phyloP scores from a whole-genome alignment of 2,113 vertebrate genomes.

The Gymnorhina tibicen region DNA sequence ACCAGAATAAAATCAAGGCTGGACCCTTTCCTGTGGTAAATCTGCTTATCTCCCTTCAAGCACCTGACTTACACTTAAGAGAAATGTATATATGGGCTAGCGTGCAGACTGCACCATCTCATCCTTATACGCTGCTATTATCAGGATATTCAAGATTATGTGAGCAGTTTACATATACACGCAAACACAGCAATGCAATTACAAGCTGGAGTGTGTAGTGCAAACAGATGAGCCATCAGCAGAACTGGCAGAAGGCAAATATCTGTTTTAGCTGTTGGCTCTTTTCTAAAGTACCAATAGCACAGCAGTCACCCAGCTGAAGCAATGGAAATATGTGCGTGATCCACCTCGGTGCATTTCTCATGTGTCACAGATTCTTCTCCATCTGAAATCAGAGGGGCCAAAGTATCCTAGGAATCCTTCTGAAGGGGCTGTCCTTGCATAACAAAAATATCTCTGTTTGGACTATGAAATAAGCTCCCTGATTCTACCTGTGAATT shows the following conservation, averaged over 20 bases:
- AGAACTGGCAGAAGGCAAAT: slow-evolving; percentile 8
- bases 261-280: neutral
- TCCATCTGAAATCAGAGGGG: neutral
- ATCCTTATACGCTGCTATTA: neutral
- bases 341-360: neutral
- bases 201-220: neutral
- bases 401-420: neutral
- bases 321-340: slow-evolving; percentile 1
- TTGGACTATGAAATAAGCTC: neutral
- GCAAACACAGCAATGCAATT: neutral
- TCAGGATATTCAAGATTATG: neutral
- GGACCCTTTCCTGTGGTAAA: neutral
- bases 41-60: neutral
- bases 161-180: neutral
- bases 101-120: neutral
- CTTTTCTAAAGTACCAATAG: neutral
- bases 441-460: neutral
- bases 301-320: neutral
- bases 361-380: slow-evolving; percentile 21
- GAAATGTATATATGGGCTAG: neutral
- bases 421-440: neutral
- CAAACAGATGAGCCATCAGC: neutral
- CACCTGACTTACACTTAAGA: neutral
- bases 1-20: neutral
- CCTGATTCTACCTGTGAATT: neutral